Conservation (phyloP, 2,113 vertebrate species). For the Morone saxatilis region DNA sequence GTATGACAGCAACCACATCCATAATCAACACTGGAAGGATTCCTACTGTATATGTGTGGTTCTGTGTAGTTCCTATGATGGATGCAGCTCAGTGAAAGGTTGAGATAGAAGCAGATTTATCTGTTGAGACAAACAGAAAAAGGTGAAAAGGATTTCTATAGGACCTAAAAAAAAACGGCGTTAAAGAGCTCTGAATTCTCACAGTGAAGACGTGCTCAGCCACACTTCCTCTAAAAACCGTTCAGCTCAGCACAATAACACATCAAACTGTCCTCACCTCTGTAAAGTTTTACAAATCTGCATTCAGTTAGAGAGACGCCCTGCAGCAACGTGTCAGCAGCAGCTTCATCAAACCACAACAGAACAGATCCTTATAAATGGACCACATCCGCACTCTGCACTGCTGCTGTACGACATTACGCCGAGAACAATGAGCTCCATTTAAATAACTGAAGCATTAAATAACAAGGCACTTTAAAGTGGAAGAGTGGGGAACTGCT, state of each 20-base stretch:
- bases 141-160: background rate
- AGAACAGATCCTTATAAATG: slow-evolving; percentile 13
- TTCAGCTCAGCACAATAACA: slow-evolving; percentile 62
- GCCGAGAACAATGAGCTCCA: background rate
- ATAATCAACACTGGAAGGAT: too few relatives aligned
- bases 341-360: slow-evolving; percentile 47
- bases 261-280: slow-evolving; percentile 48
- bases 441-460: slow-evolving; percentile 40
- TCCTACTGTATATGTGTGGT: too few relatives aligned
- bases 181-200: background rate
- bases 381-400: slow-evolving; percentile 9
- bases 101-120: background rate
- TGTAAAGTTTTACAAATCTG: slow-evolving; percentile 46
- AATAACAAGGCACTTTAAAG: slow-evolving; percentile 37
- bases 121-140: background rate
- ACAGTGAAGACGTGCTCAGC: background rate
- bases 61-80: background rate
- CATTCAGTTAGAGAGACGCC: slow-evolving; percentile 34
- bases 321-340: slow-evolving; percentile 51
- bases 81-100: background rate
- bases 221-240: slow-evolving; percentile 1
- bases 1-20: too few relatives aligned
- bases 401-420: background rate
- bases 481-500: slow-evolving; percentile 12
- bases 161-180: background rate